Evolutionary conservation across 2,888 invertebrate genomes (phyloP).

Genomic region (Altica lythri): DNA sequence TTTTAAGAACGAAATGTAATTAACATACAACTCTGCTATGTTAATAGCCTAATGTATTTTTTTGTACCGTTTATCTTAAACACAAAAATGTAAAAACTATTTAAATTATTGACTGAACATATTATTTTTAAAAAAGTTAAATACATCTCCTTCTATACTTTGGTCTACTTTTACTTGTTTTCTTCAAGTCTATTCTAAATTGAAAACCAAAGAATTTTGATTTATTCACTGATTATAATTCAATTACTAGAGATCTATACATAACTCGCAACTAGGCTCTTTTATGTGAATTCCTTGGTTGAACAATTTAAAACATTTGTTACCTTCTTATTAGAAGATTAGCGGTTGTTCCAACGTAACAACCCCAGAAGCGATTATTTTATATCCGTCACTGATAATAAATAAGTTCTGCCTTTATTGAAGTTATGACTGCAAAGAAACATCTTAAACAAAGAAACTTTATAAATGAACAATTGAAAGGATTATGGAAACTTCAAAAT

Average conservation of each 20-base stretch:
- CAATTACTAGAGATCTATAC: not conserved
- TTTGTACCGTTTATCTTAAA: no score
- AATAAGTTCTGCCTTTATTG: constrained; percentile 36
- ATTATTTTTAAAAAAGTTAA: no score
- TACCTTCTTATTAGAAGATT: constrained; percentile 7
- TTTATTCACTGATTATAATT: no score
- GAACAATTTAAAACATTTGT: constrained; percentile 1
- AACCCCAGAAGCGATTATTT: constrained; percentile 12
- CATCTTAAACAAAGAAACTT: constrained; percentile 43
- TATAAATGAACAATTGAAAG: constrained; percentile 48
- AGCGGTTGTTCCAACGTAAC: not conserved
- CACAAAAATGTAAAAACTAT: no score
- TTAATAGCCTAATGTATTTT: constrained; percentile 32
- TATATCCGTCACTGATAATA: constrained; percentile 31
- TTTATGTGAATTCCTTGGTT: not conserved
- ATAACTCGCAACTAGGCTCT: not conserved
- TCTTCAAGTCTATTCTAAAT: no score
- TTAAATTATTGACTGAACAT: no score
- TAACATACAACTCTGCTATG: constrained; percentile 40
- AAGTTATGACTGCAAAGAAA: constrained; percentile 34
- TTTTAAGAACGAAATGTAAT: constrained; percentile 47
- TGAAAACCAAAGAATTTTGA: no score
- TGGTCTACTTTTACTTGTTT: no score
- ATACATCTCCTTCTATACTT: no score
- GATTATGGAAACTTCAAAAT: constrained; percentile 46